These are phyloP conservation scores for Hyles lineata DNA, from an alignment of 2,888 invertebrate genomes.

Conservation along the genomic window DNA sequence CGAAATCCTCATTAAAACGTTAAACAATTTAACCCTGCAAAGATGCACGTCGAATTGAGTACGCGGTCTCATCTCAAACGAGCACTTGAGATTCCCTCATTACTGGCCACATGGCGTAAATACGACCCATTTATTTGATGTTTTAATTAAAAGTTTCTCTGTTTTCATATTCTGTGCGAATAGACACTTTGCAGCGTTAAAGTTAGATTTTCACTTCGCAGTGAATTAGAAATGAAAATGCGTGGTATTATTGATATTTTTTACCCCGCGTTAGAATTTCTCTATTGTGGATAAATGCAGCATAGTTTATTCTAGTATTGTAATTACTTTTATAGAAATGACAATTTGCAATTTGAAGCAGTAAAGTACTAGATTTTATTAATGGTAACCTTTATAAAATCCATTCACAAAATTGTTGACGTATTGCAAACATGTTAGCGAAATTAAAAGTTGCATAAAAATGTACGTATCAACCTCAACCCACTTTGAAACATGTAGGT, in stretches of 20 bases:
- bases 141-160: conserved; percentile 56
- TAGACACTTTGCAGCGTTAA: neutral
- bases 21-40: conserved; percentile 1
- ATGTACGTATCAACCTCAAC: too few relatives aligned
- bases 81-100: conserved; percentile 16
- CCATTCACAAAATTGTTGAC: too few relatives aligned
- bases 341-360: too few relatives aligned
- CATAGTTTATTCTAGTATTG: too few relatives aligned
- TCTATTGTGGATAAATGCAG: too few relatives aligned
- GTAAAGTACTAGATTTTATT: too few relatives aligned
- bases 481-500: too few relatives aligned
- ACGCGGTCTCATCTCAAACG: conserved; percentile 16
- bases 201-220: neutral
- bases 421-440: too few relatives aligned
- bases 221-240: neutral
- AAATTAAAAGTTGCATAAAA: too few relatives aligned
- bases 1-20: neutral
- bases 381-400: too few relatives aligned
- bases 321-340: too few relatives aligned
- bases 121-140: conserved; percentile 32
- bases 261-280: neutral
- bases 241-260: neutral
- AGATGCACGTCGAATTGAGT: conserved; percentile 3
- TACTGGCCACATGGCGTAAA: conserved; percentile 9
- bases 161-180: conserved; percentile 44